These are phyloP conservation scores for Aphaenogaster rudis DNA, from an alignment of 1,140 invertebrate genomes.

Conservation along the genomic window DNA sequence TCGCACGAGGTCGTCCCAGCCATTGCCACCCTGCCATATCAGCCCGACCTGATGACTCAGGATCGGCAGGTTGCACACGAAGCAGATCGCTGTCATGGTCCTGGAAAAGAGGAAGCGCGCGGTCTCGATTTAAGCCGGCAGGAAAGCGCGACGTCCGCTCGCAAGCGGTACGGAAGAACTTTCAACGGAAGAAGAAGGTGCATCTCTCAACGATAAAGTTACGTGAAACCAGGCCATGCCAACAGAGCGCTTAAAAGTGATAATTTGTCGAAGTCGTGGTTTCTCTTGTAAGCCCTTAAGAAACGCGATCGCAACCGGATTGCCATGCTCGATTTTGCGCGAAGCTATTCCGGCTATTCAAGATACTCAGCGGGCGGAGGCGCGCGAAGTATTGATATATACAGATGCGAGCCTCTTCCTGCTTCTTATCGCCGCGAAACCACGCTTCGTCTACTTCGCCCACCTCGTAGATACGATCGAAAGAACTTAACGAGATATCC, in stretches of 20 bases:
- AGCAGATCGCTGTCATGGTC: slow-evolving; percentile 97
- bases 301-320: neutral
- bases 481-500: slow-evolving; percentile 58
- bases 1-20: slow-evolving; percentile 95
- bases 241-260: slow-evolving; percentile 79
- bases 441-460: slow-evolving; percentile 60
- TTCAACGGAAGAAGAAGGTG: slow-evolving; percentile 75
- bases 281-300: slow-evolving; percentile 11
- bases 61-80: slow-evolving; percentile 97
- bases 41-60: slow-evolving; percentile 97
- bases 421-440: slow-evolving; percentile 35
- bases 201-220: slow-evolving; percentile 76
- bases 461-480: slow-evolving; percentile 30
- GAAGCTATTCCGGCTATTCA: neutral
- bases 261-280: slow-evolving; percentile 66
- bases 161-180: slow-evolving; percentile 35
- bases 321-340: slow-evolving; percentile 49
- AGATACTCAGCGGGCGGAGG: neutral
- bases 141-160: neutral
- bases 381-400: slow-evolving; percentile 16
- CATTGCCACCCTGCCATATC: slow-evolving; percentile 97
- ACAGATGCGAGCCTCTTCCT: neutral
- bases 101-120: slow-evolving; percentile 85
- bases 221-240: slow-evolving; percentile 84
- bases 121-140: slow-evolving; percentile 35